A percentile compares a stretch with the other conserved stretches of the same genome.
Conservation (phyloP, 2,113 vertebrate species). For the Psilopsiagon aurifrons region DNA sequence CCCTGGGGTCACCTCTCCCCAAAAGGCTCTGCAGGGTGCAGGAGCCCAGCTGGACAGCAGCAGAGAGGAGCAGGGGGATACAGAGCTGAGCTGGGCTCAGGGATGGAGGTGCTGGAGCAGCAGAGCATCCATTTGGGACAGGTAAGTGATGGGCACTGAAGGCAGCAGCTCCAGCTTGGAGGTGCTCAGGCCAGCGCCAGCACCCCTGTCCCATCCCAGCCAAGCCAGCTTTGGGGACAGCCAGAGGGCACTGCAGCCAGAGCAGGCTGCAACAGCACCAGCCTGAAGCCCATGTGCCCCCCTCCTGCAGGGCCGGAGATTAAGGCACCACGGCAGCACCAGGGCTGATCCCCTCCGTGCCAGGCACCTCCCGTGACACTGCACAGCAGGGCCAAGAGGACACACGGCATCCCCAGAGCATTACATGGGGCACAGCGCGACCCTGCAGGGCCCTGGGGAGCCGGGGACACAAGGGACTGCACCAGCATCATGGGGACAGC, state of each 20-base stretch:
- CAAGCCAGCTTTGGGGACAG: background rate
- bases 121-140: background rate
- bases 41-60: background rate
- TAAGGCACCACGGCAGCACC: constrained; percentile 77
- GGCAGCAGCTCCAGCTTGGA: background rate
- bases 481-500: background rate
- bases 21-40: background rate
- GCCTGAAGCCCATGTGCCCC: background rate
- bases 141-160: background rate
- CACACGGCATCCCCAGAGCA: background rate
- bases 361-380: background rate
- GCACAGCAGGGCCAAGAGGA: background rate
- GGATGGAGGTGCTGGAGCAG: background rate
- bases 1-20: background rate
- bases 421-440: background rate
- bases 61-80: background rate
- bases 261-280: background rate
- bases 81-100: background rate
- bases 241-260: background rate
- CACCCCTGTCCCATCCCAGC: background rate
- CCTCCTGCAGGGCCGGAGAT: background rate
- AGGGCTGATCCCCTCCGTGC: background rate
- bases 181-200: background rate
- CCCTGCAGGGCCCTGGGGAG: background rate
- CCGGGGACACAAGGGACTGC: fast-evolving